phyloP scores from a whole-genome alignment of 2,113 vertebrate species.

The Bothrops jararaca region DNA sequence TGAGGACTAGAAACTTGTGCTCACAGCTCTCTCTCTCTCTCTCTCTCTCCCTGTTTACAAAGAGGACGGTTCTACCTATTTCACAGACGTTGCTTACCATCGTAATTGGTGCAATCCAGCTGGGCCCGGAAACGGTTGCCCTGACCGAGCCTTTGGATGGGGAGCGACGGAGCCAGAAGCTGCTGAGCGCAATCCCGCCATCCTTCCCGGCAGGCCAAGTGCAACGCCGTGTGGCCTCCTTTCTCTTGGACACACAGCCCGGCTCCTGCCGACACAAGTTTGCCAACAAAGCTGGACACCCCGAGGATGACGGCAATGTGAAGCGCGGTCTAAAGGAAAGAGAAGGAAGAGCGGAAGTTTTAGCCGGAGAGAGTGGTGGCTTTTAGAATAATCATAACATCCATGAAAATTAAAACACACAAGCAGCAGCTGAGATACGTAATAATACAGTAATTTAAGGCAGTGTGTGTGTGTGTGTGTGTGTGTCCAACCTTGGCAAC shows the following conservation, averaged over 20 bases:
- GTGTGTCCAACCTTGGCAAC: not conserved
- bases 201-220: slow-evolving; percentile 71
- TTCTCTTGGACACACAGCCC: slow-evolving; percentile 64
- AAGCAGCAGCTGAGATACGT: too few species aligned
- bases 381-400: not conserved
- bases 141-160: not conserved
- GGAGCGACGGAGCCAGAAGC: slow-evolving; percentile 54
- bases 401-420: too few species aligned
- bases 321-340: slow-evolving; percentile 67
- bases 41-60: not conserved
- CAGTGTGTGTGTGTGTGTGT: too few species aligned
- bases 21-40: not conserved
- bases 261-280: slow-evolving; percentile 65
- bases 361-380: not conserved
- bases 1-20: not conserved
- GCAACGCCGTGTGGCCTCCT: slow-evolving; percentile 73
- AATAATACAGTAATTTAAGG: too few species aligned
- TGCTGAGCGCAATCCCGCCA: slow-evolving; percentile 53
- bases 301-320: slow-evolving; percentile 77
- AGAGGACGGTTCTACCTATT: not conserved
- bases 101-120: slow-evolving; percentile 69
- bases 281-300: slow-evolving; percentile 60
- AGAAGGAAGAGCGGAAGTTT: too few species aligned
- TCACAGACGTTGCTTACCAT: slow-evolving; percentile 52
- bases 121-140: slow-evolving; percentile 52